A percentile compares a stretch with the other conserved stretches of the same genome.
phyloP scores from a whole-genome alignment of 1,140 invertebrate genomes.

The Probaryconus sp. region DNA sequence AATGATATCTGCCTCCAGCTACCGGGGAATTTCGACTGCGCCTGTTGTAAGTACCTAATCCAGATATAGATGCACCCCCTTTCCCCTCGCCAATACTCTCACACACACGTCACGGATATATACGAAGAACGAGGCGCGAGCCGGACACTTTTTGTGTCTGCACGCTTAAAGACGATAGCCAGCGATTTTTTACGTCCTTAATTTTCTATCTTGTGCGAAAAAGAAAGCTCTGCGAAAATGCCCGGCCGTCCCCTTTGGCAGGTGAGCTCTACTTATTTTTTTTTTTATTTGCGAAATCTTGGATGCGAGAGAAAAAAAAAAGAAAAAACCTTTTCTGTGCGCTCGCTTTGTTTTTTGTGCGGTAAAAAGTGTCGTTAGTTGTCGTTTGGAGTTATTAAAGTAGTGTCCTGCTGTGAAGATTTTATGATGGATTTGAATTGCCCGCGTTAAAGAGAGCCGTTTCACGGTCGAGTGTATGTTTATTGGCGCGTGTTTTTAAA shows the following conservation, averaged over 20 bases:
- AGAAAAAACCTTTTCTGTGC: no score
- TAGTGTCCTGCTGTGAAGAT: no score
- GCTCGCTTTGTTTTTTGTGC: no score
- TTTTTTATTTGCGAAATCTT: not conserved
- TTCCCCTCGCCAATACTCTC: slow-evolving; percentile 67
- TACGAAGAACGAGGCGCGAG: slow-evolving; percentile 66
- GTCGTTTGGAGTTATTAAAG: no score
- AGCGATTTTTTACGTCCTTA: slow-evolving; percentile 24
- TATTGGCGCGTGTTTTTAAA: no score
- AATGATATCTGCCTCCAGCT: slow-evolving; percentile 26
- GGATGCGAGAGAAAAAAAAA: no score
- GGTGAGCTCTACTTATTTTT: slow-evolving; percentile 59
- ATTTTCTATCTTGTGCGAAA: no score
- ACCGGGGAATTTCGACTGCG: slow-evolving; percentile 35
- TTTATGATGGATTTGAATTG: no score
- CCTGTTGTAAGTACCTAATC: slow-evolving; percentile 71
- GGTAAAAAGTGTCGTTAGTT: no score
- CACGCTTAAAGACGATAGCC: slow-evolving; percentile 59
- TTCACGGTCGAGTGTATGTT: no score
- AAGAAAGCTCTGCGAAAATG: no score
- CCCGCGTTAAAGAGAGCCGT: no score
- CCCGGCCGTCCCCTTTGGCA: slow-evolving; percentile 76
- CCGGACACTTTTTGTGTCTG: slow-evolving; percentile 73
- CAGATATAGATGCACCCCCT: slow-evolving; percentile 73
- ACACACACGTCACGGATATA: slow-evolving; percentile 72